Percentiles rank a stretch among this genome's conserved stretches.
These are phyloP conservation scores for Drosophila testacea DNA, from an alignment of 2,888 invertebrate species.

Conservation along the genomic window DNA sequence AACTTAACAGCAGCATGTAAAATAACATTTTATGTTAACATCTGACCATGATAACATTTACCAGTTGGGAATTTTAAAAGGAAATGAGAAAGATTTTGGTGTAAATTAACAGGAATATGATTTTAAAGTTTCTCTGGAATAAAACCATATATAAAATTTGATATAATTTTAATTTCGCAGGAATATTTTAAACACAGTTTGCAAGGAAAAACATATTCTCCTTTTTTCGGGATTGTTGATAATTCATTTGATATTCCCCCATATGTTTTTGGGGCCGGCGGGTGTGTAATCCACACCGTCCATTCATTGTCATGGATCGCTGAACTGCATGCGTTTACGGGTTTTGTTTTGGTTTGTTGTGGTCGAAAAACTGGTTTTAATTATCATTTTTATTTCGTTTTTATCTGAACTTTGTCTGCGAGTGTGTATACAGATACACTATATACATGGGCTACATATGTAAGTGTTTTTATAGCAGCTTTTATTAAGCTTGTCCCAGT, in stretches of 20 bases:
- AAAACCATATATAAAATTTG: no score
- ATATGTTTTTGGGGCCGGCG: slow-evolving; percentile 11
- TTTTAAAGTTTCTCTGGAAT: no score
- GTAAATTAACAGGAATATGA: no score
- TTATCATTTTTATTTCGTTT: slow-evolving; percentile 53
- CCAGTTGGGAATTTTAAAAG: slow-evolving; percentile 10
- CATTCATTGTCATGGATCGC: slow-evolving; percentile 65
- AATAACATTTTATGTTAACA: slow-evolving; percentile 8
- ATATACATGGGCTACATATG: slow-evolving; percentile 11
- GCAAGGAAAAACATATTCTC: background rate
- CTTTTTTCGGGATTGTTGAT: slow-evolving; percentile 12
- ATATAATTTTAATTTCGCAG: background rate
- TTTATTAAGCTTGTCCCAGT: slow-evolving; percentile 72
- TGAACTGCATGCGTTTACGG: slow-evolving; percentile 62
- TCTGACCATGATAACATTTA: background rate
- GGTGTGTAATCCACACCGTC: slow-evolving; percentile 26
- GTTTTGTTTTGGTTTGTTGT: slow-evolving; percentile 50
- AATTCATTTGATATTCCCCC: slow-evolving; percentile 33
- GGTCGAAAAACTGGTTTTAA: slow-evolving; percentile 71
- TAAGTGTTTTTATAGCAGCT: slow-evolving; percentile 46
- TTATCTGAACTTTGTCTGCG: slow-evolving; percentile 24
- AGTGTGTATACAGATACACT: slow-evolving; percentile 6
- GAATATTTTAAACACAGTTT: background rate
- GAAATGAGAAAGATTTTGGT: background rate
- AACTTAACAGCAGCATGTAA: slow-evolving; percentile 3